Base-by-base conservation (phyloP, 2,113 vertebrate species). In the Actenoides lindsayi region DNA sequence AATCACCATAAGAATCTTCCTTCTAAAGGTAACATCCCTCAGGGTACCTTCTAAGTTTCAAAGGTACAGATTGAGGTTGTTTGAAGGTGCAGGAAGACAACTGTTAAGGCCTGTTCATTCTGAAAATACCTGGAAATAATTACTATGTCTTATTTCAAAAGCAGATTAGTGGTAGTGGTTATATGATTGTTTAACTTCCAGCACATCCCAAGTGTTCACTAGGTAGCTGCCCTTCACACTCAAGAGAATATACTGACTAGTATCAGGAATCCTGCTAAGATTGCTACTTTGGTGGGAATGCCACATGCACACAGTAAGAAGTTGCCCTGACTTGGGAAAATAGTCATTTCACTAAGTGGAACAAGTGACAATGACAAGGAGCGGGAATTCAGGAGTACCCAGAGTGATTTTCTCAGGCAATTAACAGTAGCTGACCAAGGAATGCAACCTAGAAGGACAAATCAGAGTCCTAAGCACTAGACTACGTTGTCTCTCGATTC, bases 261-360 rank as follows among this genome's bases (percentile, higher is more conserved):
- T 11, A 41, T 8, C 5, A 8, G 39, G 41, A 89, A 30, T 48
- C 10, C 37, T 53, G 25, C 10, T 10, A 83, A 54, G 33, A 25
- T 41, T 44, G 13, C 37, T 62, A 0, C 44, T 44, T 71, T 12
- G 14, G 8, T 68, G 33, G 30, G 65, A 89, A 73, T 67, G 75
- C 51, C 53, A 21, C 35, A 27, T 2, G 6, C 1, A 2, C 46
- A 65, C 20, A 48, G 41, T 9, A 65, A 48, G 62, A 53, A 57
- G 7, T 23, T 0, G 0, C 16, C n/a, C n/a, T 30, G 30, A 21
- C 37, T 33, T 46, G 54, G 53, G 16, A 37, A 82, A 56, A 51
- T 1, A 44, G 35, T 21, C 73, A 80, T 62, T 68, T 30, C 57
- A 88, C 24, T n/a, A 28, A 50, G 21, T 0, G 0, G 21, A 15